Conservation (phyloP, 2,113 vertebrate species). For the Lasiurus cinereus region DNA sequence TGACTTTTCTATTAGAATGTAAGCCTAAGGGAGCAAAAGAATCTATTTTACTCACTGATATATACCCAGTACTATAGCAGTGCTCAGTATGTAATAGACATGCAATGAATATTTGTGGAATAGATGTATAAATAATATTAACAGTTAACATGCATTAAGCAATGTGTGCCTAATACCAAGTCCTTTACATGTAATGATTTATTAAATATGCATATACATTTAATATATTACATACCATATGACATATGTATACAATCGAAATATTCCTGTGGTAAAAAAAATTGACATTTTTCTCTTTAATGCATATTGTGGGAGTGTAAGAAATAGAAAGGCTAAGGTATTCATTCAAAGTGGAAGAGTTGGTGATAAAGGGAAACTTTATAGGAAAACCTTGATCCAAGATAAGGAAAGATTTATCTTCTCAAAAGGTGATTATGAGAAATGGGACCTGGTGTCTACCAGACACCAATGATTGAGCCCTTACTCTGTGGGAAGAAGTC, state of each 20-base stretch:
- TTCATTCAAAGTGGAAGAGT: not conserved
- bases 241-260: not conserved
- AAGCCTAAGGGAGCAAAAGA: not conserved
- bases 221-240: not conserved
- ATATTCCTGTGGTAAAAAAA: not conserved
- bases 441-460: not conserved
- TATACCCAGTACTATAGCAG: not conserved
- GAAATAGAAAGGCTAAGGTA: not conserved
- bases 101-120: slow-evolving; percentile 2
- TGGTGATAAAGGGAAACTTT: slow-evolving; percentile 17
- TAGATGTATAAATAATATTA: not conserved
- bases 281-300: not conserved
- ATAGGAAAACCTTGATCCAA: not conserved
- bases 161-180: not conserved
- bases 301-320: not conserved
- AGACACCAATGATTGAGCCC: not conserved
- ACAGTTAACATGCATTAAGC: not conserved
- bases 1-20: not conserved
- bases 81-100: not conserved
- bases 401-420: slow-evolving; percentile 21
- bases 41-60: not conserved
- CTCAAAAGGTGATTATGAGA: not conserved
- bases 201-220: not conserved
- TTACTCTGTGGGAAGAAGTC: not conserved
- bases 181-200: not conserved